Evolutionary conservation across 2,888 invertebrate species (phyloP).

Genomic region (Watsonalla cultraria): DNA sequence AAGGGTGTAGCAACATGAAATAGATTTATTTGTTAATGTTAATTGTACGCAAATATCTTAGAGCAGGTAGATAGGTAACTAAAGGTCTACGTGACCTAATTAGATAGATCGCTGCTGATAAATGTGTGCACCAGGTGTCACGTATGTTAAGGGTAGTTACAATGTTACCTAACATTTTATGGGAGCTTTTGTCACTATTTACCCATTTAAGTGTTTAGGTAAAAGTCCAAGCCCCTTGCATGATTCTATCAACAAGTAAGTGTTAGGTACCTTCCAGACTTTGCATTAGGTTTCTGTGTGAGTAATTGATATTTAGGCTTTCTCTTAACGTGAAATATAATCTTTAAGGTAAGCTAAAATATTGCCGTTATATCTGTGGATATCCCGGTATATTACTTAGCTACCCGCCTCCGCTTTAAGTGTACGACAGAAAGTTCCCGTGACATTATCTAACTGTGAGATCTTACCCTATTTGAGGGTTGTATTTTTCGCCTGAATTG

Average conservation of each 20-base stretch:
- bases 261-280: too few relatives aligned
- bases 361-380: too few relatives aligned
- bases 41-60: background rate
- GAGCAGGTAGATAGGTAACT: background rate
- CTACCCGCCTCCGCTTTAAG: background rate
- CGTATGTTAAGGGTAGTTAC: background rate
- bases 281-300: too few relatives aligned
- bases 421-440: conserved; percentile 1
- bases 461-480: conserved; percentile 82
- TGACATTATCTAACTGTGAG: conserved; percentile 24
- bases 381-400: too few relatives aligned
- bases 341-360: too few relatives aligned
- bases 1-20: background rate
- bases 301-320: too few relatives aligned
- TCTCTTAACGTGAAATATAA: too few relatives aligned
- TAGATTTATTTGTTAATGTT: background rate
- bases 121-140: background rate
- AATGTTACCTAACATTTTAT: too few relatives aligned
- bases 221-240: too few relatives aligned
- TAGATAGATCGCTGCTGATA: background rate
- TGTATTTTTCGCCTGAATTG: conserved; percentile 93
- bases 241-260: too few relatives aligned
- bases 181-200: too few relatives aligned
- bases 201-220: too few relatives aligned
- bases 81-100: background rate